Evolutionary conservation across 1,140 invertebrate genomes (phyloP), one percentile per base, ranked within the genome.

Genomic region (Zaprionus nigranus): DNA sequence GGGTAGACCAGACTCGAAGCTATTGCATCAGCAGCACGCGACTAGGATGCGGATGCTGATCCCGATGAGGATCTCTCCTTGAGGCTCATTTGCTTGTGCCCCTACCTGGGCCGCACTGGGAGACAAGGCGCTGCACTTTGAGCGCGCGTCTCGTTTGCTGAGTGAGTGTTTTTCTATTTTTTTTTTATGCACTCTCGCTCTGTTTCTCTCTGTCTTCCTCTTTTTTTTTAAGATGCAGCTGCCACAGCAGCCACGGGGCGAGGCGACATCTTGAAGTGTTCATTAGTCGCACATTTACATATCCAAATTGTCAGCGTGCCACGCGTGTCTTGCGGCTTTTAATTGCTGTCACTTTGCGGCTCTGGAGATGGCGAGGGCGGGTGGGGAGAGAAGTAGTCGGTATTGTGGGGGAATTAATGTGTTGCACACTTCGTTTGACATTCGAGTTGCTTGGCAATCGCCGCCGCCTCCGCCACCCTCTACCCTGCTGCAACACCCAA

Each of bases 281-380:
- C 86, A 90, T 90, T 90, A 90, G 86, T 90, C 86, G 86, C 86
- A 90, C 86, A 90, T 90, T 90, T 90, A 90, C 86, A 90, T 90
- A 90, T 90, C 79, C 82, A 82, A 90, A 90, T 90, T 90, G 85
- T 90, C 65, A 67, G 82, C 75, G 69, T 74, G 81, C 78, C 68
- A 61, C 74, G 68, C 69, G 70, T 87, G 78, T 79, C 87, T 85
- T 85, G 85, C 62, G 85, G 79, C 82, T 90, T 90, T 90, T 90
- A 90, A 90, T 90, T 90, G 87, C 79, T 78, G 73, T 68, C 81
- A 78, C 36, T 65, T 77, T 64, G 36, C 60, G 26, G 69, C 49
- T 1, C 38, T 22, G 36, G 59, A 22, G 59, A 57, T 40, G 46
- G 28, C 24, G 15, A 28, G 46, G 28, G 1, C 11, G 30, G 24